phyloP scores from a whole-genome alignment of 2,113 vertebrate genomes.

The Pygoscelis antarcticus region DNA sequence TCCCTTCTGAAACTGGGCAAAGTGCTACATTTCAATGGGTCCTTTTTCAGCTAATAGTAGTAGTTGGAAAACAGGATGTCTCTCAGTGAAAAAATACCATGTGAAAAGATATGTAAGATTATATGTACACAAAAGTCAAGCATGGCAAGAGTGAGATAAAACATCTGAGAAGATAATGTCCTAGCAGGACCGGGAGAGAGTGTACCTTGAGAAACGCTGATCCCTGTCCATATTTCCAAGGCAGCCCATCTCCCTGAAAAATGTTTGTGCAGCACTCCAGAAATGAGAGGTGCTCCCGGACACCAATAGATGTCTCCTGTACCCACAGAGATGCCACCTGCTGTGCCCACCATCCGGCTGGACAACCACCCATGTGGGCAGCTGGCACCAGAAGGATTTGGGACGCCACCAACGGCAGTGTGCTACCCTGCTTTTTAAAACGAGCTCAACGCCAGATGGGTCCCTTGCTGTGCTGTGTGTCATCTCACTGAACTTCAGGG shows the following conservation, averaged over 20 bases:
- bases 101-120: background rate
- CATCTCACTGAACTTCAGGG: background rate
- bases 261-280: background rate
- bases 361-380: background rate
- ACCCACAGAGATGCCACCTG: background rate
- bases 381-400: background rate
- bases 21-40: background rate
- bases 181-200: background rate
- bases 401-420: background rate
- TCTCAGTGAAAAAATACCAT: background rate
- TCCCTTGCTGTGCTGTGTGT: background rate
- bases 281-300: background rate
- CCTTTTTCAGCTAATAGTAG: background rate
- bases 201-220: background rate
- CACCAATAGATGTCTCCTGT: background rate
- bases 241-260: background rate
- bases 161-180: background rate
- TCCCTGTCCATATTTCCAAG: background rate
- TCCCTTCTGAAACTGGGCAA: background rate
- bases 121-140: background rate
- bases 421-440: background rate
- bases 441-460: background rate
- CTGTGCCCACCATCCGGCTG: fast-evolving
- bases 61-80: background rate
- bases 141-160: background rate